Base-by-base conservation (phyloP, 2,797 vertebrate genomes). In the Forpus xanthops region DNA sequence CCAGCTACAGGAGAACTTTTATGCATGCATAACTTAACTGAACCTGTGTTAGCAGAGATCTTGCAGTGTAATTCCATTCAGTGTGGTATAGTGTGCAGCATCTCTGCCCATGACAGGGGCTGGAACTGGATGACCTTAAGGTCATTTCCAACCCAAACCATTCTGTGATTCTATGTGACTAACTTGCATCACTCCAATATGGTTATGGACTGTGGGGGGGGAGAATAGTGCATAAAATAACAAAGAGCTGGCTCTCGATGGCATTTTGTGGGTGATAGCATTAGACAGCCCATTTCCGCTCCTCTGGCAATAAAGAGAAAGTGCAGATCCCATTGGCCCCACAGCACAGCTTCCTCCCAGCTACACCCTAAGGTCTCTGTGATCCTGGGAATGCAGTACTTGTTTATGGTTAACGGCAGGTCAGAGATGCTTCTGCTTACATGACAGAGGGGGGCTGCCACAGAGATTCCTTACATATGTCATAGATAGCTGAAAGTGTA, bases 361-460 rank as follows among this genome's bases (percentile, higher is more conserved):
- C 21, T 6, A 28, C 78, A 28, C 76, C 19, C 0, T 28, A 31
- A n/a, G 58, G 66, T 33, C 85, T 61, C 55, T 7, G 45, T 7
- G 15, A 52, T 55, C 33, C 90, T 85, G 72, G 79, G 84, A 88
- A 89, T 31, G 93, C 84, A 12, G 53, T 0, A 1, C 30, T 65
- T 85, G 88, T 64, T 90, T 72, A 83, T 20, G 52, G 73, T 23
- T 44, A 87, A 15, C 12, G 47, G 53, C 77, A 86, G 84, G 52
- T n/a, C 91, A 90, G 84, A 42, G 83, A 37, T 41, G 73, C 17
- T 64, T 33, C 76, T 71, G 85, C 80, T 77, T 47, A 11, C 61
- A 7, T 6, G 6, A 65, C 1, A 35, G 92, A 45, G 68, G 62
- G 61, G 61, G n/a, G 74, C 93, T 90, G 90, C 78, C 74, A 9